These are phyloP conservation scores for Takifugu ocellatus DNA, from an alignment of 2,797 vertebrate genomes.

Conservation along the genomic window DNA sequence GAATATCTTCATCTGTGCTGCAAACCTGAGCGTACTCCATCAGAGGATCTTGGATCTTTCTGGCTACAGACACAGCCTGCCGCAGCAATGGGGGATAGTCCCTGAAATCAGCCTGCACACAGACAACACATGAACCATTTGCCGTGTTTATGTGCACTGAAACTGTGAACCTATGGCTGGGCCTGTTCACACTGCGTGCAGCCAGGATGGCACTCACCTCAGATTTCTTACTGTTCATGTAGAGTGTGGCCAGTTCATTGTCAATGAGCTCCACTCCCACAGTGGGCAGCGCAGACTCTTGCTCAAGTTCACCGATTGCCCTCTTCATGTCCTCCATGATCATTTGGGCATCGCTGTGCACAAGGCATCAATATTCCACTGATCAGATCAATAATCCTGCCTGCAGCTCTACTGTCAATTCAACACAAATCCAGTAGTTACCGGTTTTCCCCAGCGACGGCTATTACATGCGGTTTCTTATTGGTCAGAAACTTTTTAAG, in stretches of 20 bases:
- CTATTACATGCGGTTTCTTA: constrained; percentile 97
- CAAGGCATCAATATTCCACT: neutral
- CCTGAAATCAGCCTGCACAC: constrained; percentile 85
- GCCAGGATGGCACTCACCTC: constrained; percentile 76
- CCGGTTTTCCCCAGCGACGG: constrained; percentile 95
- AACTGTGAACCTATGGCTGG: too few relatives aligned
- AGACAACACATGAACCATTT: constrained; percentile 3
- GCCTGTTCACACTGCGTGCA: too few relatives aligned
- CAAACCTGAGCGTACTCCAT: constrained; percentile 97
- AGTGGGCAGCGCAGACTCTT: constrained; percentile 91
- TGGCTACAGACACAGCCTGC: constrained; percentile 93
- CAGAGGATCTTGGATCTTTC: constrained; percentile 95
- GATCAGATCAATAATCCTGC: neutral
- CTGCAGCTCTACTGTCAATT: neutral
- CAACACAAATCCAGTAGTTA: constrained; percentile 45
- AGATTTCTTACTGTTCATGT: constrained; percentile 99
- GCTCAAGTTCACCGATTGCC: constrained; percentile 91
- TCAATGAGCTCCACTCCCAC: constrained; percentile 95
- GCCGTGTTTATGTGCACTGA: neutral
- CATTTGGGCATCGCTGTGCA: constrained; percentile 92
- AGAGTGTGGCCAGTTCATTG: constrained; percentile 93
- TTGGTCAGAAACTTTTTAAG: constrained; percentile 93
- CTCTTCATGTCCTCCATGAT: constrained; percentile 98
- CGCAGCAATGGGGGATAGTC: constrained; percentile 95
- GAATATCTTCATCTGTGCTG: constrained; percentile 94